These are phyloP conservation scores for Platalea minor DNA, from an alignment of 2,797 vertebrate genomes.

Conservation along the genomic window DNA sequence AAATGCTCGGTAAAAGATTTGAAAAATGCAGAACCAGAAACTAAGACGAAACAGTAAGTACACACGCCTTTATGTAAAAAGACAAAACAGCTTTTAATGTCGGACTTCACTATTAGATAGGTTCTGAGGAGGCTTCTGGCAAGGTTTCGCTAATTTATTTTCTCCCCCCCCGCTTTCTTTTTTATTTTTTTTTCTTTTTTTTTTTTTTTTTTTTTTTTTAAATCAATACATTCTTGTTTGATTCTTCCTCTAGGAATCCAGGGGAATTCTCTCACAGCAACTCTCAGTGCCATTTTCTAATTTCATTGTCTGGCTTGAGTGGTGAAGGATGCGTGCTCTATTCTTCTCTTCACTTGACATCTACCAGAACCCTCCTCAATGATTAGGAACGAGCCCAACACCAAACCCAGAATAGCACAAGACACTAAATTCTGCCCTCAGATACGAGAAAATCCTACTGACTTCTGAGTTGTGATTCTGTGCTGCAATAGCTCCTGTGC, in stretches of 20 bases:
- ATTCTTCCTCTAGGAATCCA: conserved; percentile 38
- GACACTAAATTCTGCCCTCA: conserved; percentile 16
- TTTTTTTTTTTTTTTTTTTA: neutral
- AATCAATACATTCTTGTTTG: conserved; percentile 8
- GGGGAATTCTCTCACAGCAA: conserved; percentile 43
- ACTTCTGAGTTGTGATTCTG: neutral
- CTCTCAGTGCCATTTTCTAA: conserved; percentile 40
- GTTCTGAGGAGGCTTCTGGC: conserved; percentile 9
- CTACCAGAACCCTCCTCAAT: conserved; percentile 48
- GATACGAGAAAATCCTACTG: neutral
- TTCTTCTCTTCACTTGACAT: conserved; percentile 60
- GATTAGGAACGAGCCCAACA: conserved; percentile 40
- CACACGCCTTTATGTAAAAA: neutral
- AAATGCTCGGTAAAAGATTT: neutral
- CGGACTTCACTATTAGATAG: neutral
- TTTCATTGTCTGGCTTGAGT: conserved; percentile 33
- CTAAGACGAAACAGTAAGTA: conserved; percentile 6
- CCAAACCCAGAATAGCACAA: conserved; percentile 12
- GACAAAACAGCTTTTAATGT: conserved; percentile 23
- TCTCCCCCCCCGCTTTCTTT: neutral
- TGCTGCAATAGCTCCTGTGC: neutral
- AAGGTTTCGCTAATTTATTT: conserved; percentile 18
- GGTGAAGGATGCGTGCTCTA: conserved; percentile 25
- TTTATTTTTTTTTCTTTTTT: no score
- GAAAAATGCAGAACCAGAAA: conserved; percentile 47